Evolutionary conservation across 2,797 vertebrate genomes (phyloP), one percentile per base, ranked within the genome.

Genomic region (Pipistrellus nathusii): DNA sequence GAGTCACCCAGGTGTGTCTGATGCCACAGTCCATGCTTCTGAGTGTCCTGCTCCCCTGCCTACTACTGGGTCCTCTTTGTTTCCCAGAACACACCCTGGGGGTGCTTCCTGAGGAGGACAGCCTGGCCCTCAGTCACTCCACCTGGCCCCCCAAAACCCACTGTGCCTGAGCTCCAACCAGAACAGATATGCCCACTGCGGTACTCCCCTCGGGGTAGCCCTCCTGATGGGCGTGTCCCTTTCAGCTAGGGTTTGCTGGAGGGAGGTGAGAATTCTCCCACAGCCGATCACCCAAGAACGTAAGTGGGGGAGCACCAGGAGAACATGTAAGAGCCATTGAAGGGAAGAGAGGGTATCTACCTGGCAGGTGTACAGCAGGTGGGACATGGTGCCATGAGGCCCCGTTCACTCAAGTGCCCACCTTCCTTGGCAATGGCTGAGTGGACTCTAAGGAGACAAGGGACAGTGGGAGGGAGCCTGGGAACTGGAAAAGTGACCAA

Each of bases 161-260:
- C 59, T 59, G n/a, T 11, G 1, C 7, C 88, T n/a, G 9, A 89
- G 38, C 38, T 69, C 51, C 8, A 81, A 66, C 44, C 69, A 64
- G 13, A 38, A 85, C 8, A 88, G 76, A 27, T 1, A 11, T 20
- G 6, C n/a, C 64, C 3, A 1, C 1, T 10, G 46, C 66, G 30
- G 30, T 27, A 2, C 8, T 68, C 13, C 38, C 53, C 18, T 66
- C 12, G 2, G 38, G 41, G 10, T 21, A 93, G 35, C 25, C 8
- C 27, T 64, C 4, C 0, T 6, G 13, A 51, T 2, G 4, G 8
- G 13, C 30, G 27, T 66, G 21, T 27, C 71, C 23, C 38, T 62
- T 75, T 85, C 21, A 27, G 14, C 25, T 82, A 41, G 92, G 35
- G 8, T 91, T 46, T 64, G 21, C 64, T 87, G 25, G 87, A 75